These are phyloP conservation scores for Pangasius macronema DNA, from an alignment of 2,797 vertebrate genomes.

Conservation along the genomic window DNA sequence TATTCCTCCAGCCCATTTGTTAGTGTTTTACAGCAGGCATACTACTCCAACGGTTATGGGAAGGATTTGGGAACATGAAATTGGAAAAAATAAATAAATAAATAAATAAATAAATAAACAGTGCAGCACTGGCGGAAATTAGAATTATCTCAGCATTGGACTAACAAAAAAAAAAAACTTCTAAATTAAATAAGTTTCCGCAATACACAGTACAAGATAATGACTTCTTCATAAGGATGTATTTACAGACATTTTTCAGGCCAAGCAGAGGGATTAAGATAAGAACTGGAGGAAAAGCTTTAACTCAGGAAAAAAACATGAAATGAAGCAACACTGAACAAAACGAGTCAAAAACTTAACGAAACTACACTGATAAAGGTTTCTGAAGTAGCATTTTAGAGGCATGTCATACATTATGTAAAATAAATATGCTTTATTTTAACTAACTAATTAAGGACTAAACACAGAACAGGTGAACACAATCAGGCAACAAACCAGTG, in stretches of 20 bases:
- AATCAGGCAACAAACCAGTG: not conserved
- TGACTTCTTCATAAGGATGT: constrained; percentile 7
- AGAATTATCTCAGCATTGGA: not conserved
- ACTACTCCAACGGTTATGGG: not conserved
- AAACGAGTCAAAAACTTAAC: not conserved
- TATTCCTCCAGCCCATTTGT: not conserved
- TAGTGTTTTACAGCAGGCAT: not conserved
- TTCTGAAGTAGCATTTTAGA: not conserved
- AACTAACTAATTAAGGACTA: not conserved
- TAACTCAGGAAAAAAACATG: not conserved
- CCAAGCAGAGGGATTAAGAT: constrained; percentile 2
- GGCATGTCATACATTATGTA: not conserved
- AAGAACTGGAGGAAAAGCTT: not conserved
- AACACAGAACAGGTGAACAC: not conserved
- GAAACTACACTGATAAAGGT: not conserved
- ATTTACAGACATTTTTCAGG: constrained; percentile 6
- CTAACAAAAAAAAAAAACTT: not conserved
- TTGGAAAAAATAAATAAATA: not conserved
- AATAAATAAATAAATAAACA: not conserved
- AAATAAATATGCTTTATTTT: not conserved
- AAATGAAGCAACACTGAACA: not conserved
- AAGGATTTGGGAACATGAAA: not conserved
- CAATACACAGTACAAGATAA: not conserved
- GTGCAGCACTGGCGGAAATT: not conserved
- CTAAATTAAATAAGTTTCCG: not conserved